Evolutionary conservation across 2,113 vertebrate species (phyloP), one percentile per base, ranked within the genome.

Genomic region (Porphyrio hochstetteri): DNA sequence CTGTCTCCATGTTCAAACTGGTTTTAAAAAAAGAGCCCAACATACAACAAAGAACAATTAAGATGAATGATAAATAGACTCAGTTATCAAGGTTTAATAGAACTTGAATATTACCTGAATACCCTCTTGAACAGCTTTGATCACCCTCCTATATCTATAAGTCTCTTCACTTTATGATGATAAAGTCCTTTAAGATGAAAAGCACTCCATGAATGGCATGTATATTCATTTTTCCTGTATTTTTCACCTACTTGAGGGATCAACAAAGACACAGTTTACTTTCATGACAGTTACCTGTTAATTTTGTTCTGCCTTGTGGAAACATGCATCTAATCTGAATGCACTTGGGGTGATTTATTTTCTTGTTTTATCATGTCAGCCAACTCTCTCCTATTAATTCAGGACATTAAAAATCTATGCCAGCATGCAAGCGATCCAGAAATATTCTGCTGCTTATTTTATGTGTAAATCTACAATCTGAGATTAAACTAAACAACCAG

Each of bases 121-220:
- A 92, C 44, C 64, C 60, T 78, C 65, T 71, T 57, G 76, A 92
- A 65, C 16, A 76, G 92, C 92, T 97, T 97, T 97, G 96, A 96
- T 96, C 95, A 92, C 61, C 27, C 19, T 86, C 50, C 70, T 77
- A 2, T 69, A 90, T 91, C 72, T 29, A 82, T 52, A 24, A 94
- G 33, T 75, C 65, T 92, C 74, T 93, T 88, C n/a, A 61, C 60
- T 86, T 93, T 29, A 42, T 93, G 48, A 74, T 71, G 28, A 90
- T 68, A 21, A 84, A 79, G 80, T 93, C 82, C 20, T 5, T 84
- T 69, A 90, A 94, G 88, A 96, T 93, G 69, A 95, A 96, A 96
- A 38, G 2, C 92, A 11, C 44, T 72, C 56, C 61, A 29, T 68
- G 69, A 86, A 60, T 78, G 38, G 48, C 86, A 96, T 92, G 57